Percentiles rank a stretch among this genome's conserved stretches.
Evolutionary conservation across 2,797 vertebrate species (phyloP).

Genomic region (Tolypeutes matacus): DNA sequence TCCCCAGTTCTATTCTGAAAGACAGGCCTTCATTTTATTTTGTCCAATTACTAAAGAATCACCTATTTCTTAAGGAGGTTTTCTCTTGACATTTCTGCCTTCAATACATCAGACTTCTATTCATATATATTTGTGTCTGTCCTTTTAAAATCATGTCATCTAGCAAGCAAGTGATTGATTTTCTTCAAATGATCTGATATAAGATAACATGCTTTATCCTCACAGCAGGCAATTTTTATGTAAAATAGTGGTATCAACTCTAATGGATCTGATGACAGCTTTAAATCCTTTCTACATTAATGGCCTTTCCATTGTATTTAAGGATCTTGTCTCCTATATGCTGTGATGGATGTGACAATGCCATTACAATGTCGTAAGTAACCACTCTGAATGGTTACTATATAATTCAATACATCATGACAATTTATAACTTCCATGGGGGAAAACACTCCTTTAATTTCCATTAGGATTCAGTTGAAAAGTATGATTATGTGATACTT

Average conservation of each 20-base stretch:
- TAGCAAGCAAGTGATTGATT: constrained; percentile 86
- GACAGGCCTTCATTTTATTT: constrained; percentile 52
- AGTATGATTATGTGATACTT: constrained; percentile 83
- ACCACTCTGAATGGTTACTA: constrained; percentile 85
- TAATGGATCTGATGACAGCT: constrained; percentile 86
- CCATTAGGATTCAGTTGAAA: constrained; percentile 83
- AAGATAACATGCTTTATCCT: constrained; percentile 85
- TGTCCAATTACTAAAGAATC: constrained; percentile 51
- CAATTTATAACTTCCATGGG: constrained; percentile 80
- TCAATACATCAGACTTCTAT: constrained; percentile 74
- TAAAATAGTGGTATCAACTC: constrained; percentile 86
- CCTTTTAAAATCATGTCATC: constrained; percentile 84
- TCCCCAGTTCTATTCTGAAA: constrained; percentile 59
- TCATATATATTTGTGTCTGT: constrained; percentile 82
- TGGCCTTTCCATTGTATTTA: constrained; percentile 86
- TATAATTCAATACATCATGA: constrained; percentile 83
- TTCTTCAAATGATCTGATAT: constrained; percentile 85
- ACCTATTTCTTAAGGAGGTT: constrained; percentile 57
- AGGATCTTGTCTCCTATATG: constrained; percentile 79
- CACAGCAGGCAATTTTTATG: constrained; percentile 87
- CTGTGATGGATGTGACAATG: constrained; percentile 84
- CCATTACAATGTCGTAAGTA: constrained; percentile 85
- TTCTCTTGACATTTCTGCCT: constrained; percentile 65
- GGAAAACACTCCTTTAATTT: constrained; percentile 77
- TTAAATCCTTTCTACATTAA: constrained; percentile 87